Evolutionary conservation across 2,888 invertebrate genomes (phyloP).

Genomic region (Leptopilina syphax): DNA sequence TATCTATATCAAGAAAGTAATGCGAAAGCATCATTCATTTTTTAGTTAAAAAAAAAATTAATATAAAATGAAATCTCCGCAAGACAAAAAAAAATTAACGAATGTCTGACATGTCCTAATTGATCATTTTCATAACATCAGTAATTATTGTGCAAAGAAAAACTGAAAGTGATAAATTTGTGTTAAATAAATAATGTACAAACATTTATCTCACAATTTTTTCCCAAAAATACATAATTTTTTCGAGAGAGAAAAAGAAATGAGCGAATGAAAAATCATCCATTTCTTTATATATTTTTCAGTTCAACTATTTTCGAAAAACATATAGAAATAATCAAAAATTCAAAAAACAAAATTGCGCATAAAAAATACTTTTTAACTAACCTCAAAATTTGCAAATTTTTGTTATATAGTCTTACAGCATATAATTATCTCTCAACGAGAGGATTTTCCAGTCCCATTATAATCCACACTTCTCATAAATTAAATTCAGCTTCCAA

Average conservation of each 20-base stretch:
- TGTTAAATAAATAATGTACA: conserved; percentile 67
- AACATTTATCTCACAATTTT: conserved; percentile 51
- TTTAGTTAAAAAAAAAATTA: background rate
- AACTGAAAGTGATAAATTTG: conserved; percentile 51
- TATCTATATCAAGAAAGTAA: conserved; percentile 2
- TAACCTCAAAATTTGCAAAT: too few species aligned
- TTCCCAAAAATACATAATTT: conserved; percentile 29
- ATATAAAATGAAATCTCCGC: conserved; percentile 30
- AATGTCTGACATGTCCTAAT: background rate
- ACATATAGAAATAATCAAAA: too few species aligned
- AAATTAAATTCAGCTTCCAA: too few species aligned
- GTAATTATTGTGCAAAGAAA: conserved; percentile 2
- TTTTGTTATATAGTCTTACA: too few species aligned
- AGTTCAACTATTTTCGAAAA: too few species aligned
- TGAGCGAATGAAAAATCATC: conserved; percentile 34
- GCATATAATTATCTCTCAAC: too few species aligned
- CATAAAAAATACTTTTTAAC: too few species aligned
- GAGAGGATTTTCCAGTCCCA: too few species aligned
- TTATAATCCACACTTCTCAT: too few species aligned
- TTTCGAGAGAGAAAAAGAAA: conserved; percentile 7
- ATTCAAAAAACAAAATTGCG: too few species aligned
- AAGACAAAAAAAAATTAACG: conserved; percentile 9
- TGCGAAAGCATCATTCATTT: conserved; percentile 42
- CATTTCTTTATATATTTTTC: background rate
- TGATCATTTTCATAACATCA: conserved; percentile 52